Evolutionary conservation across 92 coral and sea anemone species (phyloP).

Genomic region (Plumapathes pennacea): DNA sequence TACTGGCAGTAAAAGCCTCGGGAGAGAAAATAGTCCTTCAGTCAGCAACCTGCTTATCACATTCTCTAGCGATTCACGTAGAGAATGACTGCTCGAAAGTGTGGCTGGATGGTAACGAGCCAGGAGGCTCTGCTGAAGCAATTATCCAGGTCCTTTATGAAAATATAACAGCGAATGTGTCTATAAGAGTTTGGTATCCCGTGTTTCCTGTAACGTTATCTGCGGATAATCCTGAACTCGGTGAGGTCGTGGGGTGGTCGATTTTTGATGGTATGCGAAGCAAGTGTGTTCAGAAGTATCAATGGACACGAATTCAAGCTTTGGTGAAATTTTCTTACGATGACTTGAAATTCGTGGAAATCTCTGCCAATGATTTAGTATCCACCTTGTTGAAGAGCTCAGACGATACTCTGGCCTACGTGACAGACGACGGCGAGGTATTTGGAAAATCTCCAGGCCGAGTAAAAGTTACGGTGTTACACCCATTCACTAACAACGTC

Average conservation of each 20-base stretch:
- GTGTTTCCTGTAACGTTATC: constrained; percentile 26
- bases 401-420: constrained; percentile 15
- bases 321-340: constrained; percentile 26
- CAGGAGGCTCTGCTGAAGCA: constrained; percentile 30
- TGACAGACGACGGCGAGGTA: constrained; percentile 20
- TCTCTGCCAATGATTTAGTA: constrained; percentile 20
- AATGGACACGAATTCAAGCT: constrained; percentile 43
- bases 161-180: constrained; percentile 15
- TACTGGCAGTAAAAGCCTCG: constrained; percentile 32
- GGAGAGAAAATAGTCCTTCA: constrained; percentile 27
- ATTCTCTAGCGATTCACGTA: constrained; percentile 41
- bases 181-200: constrained; percentile 56
- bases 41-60: constrained; percentile 39
- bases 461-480: constrained; percentile 16
- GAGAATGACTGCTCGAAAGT: constrained; percentile 37
- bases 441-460: constrained; percentile 41
- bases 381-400: constrained; percentile 13
- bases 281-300: constrained; percentile 40
- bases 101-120: constrained; percentile 43
- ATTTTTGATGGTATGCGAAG: constrained; percentile 6
- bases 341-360: constrained; percentile 13
- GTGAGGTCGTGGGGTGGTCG: constrained; percentile 45
- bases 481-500: constrained; percentile 8
- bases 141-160: constrained; percentile 13
- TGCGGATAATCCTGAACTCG: constrained; percentile 26